phyloP scores from a whole-genome alignment of 2,113 vertebrate genomes.

The Chloroceryle aenea region DNA sequence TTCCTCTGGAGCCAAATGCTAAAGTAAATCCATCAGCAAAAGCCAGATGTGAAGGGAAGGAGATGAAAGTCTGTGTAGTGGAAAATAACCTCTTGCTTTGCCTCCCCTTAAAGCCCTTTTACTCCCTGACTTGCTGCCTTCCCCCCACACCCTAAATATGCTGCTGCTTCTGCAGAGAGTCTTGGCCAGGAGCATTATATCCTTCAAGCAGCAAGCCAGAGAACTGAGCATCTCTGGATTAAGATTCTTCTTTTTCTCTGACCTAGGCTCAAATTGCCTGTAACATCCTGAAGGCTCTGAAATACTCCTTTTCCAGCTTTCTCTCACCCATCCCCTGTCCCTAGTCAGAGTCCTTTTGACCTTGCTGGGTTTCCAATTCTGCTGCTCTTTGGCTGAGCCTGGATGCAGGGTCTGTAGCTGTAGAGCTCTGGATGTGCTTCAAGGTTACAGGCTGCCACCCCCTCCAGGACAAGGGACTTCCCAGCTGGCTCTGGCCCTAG shows the following conservation, averaged over 20 bases:
- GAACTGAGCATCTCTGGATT: neutral
- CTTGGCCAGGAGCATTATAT: neutral
- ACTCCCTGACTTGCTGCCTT: neutral
- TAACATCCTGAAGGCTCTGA: neutral
- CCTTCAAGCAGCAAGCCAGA: neutral
- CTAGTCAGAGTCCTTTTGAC: neutral
- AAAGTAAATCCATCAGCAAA: neutral
- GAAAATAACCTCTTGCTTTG: neutral
- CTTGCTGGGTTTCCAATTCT: neutral
- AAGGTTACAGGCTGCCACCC: neutral
- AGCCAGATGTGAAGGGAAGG: neutral
- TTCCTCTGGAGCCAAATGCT: neutral
- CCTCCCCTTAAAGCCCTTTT: neutral
- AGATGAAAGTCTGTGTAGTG: neutral
- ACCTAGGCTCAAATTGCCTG: neutral
- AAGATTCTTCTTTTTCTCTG: neutral
- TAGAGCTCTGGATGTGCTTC: neutral
- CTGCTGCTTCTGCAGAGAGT: neutral
- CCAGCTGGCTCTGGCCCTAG: too few species aligned
- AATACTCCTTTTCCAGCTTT: neutral
- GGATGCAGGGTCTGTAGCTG: neutral
- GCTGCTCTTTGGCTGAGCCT: neutral
- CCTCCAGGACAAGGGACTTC: neutral
- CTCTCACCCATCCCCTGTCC: fast-evolving
- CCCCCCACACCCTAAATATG: too few species aligned